Evolutionary conservation across 2,888 invertebrate genomes (phyloP), one percentile per base, ranked within the genome.

Genomic region (Drosophila quinaria): DNA sequence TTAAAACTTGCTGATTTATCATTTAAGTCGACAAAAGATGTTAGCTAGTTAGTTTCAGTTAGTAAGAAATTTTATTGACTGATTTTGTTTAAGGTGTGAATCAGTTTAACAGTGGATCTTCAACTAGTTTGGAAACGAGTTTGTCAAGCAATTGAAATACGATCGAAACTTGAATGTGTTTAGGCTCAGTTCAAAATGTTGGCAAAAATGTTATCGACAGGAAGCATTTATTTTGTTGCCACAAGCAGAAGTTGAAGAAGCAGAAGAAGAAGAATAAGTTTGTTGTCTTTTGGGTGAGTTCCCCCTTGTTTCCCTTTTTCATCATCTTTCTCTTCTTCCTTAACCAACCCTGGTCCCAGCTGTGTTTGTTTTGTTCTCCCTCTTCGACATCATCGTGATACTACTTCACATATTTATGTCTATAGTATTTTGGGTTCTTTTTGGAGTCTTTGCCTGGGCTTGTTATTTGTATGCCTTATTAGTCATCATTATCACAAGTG

Each of bases 401-500:
- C 42, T 60, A 29, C 25, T 31, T 54, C 35, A 52, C 42, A 42
- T 41, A 44, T 35, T 46, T 29, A 33, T 41, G 22, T 56, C 6
- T 41, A 19, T 65, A 39, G n/a, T 63, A 52, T 60, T 61, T 42
- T 55, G 67, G 44, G 49, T 68, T 61, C 29, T 46, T 59, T 51
- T 70, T 49, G 54, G 62, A 52, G 74, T 67, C 73, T 58, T 60
- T 73, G 41, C 42, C 42, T 62, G 61, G 52, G 31, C 63, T 87
- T 25, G 25, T 47, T 87, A 70, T 78, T 89, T 85, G 86, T 74
- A 52, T 81, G 74, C 62, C 80, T 89, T 89, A 85, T 85, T 89
- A 85, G 89, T 89, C 88, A 74, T 89, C 85, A 89, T 89, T 87
- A 84, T 74, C 89, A 87, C 86, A 89, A 89, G 84, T 89, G 86